Evolutionary conservation across 2,888 invertebrate genomes (phyloP).

Genomic region (Ochropacha duplaris): DNA sequence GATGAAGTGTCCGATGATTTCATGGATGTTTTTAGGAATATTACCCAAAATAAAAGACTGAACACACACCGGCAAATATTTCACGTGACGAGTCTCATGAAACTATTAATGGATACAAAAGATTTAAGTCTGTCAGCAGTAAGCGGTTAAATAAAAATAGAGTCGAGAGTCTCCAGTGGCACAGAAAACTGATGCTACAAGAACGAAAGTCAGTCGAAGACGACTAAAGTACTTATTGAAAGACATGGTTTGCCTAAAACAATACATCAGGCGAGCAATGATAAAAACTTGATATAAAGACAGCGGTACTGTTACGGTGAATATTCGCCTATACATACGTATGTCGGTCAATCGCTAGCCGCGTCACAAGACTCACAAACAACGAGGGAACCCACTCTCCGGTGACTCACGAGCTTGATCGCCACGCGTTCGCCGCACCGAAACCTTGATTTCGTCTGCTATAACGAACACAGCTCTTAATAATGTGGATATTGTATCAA

Average conservation of each 20-base stretch:
- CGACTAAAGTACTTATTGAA: neutral
- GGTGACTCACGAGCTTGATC: constrained; percentile 49
- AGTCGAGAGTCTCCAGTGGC: neutral
- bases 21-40: neutral
- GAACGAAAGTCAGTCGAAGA: neutral
- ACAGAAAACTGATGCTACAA: neutral
- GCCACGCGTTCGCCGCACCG: constrained; percentile 33
- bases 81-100: neutral
- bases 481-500: neutral
- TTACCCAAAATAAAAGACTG: neutral
- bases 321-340: constrained; percentile 30
- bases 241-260: neutral
- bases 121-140: neutral
- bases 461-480: neutral
- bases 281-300: neutral
- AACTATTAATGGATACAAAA: neutral
- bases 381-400: constrained; percentile 61
- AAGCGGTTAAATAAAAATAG: neutral
- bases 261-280: neutral
- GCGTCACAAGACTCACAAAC: constrained; percentile 3
- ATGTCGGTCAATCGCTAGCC: constrained; percentile 29
- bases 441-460: neutral
- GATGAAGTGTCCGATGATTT: neutral
- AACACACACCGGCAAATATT: neutral
- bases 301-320: constrained; percentile 1